Evolutionary conservation across 2,888 invertebrate species (phyloP), one percentile per base, ranked within the genome.

Genomic region (Cataglyphis altisquamis): DNA sequence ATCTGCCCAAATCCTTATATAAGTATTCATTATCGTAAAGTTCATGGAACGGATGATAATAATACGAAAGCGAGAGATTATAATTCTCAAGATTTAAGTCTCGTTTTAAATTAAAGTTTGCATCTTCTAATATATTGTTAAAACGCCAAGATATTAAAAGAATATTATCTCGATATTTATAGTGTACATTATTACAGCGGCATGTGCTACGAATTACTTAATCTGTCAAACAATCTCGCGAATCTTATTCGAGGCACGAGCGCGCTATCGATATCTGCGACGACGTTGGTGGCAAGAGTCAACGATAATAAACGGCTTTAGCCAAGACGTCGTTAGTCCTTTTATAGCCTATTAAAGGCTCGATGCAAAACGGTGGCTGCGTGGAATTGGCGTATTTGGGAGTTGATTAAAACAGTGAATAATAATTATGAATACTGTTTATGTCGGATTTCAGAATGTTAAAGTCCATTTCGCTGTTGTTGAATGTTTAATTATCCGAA

Each of bases 131-230:
- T 9, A 25, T 25, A 45, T 66, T 81, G 74, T 83, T 82, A 83
- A 86, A 89, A 78, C 83, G 83, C 57, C 48, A 29, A 48, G 63
- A 48, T 55, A 64, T 72, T 78, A 68, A 63, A 62, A 77, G 82
- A 83, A 62, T 36, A 29, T 29, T 29, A 29, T 36, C 57, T 68
- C 67, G 84, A 57, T 64, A 82, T 67, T 41, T 64, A 80, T 36
- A 60, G 64, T 32, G 66, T 39, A 8, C 52, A 52, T 8, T 52
- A 52, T 63, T 63, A 32, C 45, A 32, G 55, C 82, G 67, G 84
- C 89, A 86, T 86, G 91, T 87, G 88, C 85, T 81, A 82, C 85
- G 86, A 89, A 91, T 89, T 88, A 88, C 82, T 91, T 89, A 89
- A 90, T 90, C 87, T 74, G 72, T 70, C 85, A 86, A 88, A 86